These are phyloP conservation scores for Halcyon chelicuti DNA, from an alignment of 2,797 vertebrate genomes.

Conservation along the genomic window DNA sequence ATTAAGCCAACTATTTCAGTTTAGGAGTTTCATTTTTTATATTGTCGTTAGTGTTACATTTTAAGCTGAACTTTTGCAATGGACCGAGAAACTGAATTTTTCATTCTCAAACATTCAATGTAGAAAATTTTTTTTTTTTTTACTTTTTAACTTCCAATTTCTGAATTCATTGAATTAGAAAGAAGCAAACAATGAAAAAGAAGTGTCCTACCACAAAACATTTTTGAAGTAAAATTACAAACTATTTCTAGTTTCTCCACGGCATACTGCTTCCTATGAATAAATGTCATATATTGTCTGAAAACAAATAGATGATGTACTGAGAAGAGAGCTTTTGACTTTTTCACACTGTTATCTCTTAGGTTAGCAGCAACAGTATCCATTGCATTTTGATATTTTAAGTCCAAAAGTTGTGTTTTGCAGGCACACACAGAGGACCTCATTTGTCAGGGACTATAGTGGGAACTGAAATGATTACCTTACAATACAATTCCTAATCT, in stretches of 20 bases:
- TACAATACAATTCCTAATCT: neutral
- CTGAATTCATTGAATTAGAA: neutral
- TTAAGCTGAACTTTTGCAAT: neutral
- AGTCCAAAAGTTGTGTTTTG: neutral
- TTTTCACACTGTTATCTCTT: neutral
- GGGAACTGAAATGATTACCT: neutral
- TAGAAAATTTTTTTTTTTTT: neutral
- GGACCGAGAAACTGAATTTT: neutral
- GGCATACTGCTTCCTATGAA: neutral
- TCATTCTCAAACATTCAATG: neutral
- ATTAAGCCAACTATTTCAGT: neutral
- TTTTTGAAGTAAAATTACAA: neutral
- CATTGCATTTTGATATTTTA: neutral
- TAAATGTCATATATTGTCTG: neutral
- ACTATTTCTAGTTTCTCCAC: neutral
- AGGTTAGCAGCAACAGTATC: neutral
- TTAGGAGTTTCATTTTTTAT: neutral
- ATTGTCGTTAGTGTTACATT: neutral
- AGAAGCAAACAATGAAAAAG: neutral
- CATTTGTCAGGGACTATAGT: neutral
- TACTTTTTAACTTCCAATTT: neutral
- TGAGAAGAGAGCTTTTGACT: neutral
- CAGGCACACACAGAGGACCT: neutral
- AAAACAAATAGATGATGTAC: neutral
- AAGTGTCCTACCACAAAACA: accelerated